Evolutionary conservation across 2,888 invertebrate species (phyloP).

Genomic region (Ceratothoa steindachneri): DNA sequence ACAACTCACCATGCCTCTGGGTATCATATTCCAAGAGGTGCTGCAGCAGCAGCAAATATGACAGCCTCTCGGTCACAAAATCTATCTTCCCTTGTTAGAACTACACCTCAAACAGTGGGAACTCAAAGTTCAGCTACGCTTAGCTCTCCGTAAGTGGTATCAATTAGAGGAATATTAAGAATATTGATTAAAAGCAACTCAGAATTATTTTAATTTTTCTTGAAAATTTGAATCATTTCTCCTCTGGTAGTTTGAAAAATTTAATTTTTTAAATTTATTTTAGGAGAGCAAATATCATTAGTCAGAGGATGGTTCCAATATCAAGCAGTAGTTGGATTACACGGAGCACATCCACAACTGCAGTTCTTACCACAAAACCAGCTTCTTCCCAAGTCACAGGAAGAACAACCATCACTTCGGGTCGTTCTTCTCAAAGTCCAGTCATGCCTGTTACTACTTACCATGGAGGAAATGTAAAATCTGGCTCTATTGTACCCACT

Average conservation of each 20-base stretch:
- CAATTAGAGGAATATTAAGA: too few relatives aligned
- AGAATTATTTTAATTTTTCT: too few relatives aligned
- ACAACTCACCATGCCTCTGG: conserved; percentile 19
- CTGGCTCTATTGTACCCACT: conserved; percentile 14
- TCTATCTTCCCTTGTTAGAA: conserved; percentile 32
- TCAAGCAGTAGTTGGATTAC: conserved; percentile 25
- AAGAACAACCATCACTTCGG: conserved; percentile 19
- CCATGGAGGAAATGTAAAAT: conserved; percentile 26
- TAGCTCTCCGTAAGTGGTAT: conserved; percentile 30
- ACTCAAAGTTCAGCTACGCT: conserved; percentile 22
- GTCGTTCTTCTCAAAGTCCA: not conserved
- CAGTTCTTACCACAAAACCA: conserved; percentile 25
- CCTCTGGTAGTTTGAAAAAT: too few relatives aligned
- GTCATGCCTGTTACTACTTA: conserved; percentile 28
- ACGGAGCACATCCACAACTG: conserved; percentile 16
- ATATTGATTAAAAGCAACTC: too few relatives aligned
- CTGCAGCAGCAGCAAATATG: conserved; percentile 46
- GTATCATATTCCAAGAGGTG: conserved; percentile 45
- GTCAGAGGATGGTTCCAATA: conserved; percentile 35
- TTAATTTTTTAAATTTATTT: conserved; percentile 2
- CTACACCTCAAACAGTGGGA: conserved; percentile 22
- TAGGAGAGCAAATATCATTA: conserved; percentile 28
- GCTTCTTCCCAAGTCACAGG: not conserved
- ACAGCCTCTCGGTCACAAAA: conserved; percentile 34
- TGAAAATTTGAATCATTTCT: too few relatives aligned